Base-by-base conservation (phyloP, 2,113 vertebrate genomes). In the Glaucomys volans region DNA sequence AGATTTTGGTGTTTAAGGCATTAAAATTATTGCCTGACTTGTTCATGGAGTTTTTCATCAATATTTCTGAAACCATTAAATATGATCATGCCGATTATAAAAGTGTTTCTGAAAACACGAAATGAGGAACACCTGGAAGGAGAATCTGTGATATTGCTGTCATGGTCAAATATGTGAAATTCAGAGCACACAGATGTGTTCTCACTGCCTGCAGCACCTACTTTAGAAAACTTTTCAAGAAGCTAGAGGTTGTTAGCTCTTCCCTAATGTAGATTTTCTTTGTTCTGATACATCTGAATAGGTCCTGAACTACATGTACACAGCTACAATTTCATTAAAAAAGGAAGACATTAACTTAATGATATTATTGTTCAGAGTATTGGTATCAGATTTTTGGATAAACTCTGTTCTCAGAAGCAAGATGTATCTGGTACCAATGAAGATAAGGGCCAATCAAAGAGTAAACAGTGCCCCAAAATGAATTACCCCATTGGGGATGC, bases 281-380 rank as follows among this genome's bases (percentile, higher is more conserved):
- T 99, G 99, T 92, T 99, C 99, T 0, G 99, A 99, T 80, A 99
- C 99, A 97, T 99, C 99, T 66, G 99, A 99, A 96, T 99, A 99
- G 97, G 99, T 99, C 90, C 97, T 99, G 84, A 99, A 99, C 98
- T 99, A 99, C 98, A 99, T 99, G 99, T 99, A 99, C 98, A 99
- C 99, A 0, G 99, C 99, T 0, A 99, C 99, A 98, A 99, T 99
- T 97, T 99, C 99, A 0, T 99, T 99, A 81, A 99, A 99, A 97
- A 99, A 99, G 95, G 99, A 99, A 95, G 99, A 99, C 93, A 99
- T 99, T 40, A 99, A 99, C 98, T 98, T 99, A 90, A 99, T 99
- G 99, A 99, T 99, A 99, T 99, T 99, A 50, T 99, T 99, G 0
- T 99, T 37, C 99, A 99, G 98, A 99, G 99, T 83, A 99, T 99